phyloP scores from a whole-genome alignment of 1,140 invertebrate genomes.

The Procambarus virginalis region DNA sequence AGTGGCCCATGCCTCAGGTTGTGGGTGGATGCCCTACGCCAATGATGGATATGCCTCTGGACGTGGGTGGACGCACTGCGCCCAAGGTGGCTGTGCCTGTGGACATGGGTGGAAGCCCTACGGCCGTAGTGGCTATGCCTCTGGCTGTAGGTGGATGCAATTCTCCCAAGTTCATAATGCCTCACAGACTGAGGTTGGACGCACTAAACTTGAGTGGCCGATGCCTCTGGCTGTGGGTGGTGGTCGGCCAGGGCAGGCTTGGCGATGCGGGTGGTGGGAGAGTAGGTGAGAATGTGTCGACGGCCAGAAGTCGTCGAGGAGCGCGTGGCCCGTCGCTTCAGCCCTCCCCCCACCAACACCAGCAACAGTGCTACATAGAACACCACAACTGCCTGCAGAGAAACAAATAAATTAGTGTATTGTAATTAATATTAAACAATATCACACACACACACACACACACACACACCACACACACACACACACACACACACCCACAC shows the following conservation, averaged over 20 bases:
- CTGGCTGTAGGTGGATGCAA: neutral
- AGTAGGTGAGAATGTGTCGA: slow-evolving; percentile 53
- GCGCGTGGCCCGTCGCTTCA: slow-evolving; percentile 1
- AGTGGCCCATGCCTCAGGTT: no score
- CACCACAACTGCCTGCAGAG: slow-evolving; percentile 47
- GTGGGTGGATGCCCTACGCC: no score
- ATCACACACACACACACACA: no score
- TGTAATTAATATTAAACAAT: no score
- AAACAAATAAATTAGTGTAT: neutral
- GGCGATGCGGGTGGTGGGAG: slow-evolving; percentile 27
- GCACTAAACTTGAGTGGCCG: slow-evolving; percentile 37
- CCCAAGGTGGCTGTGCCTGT: no score
- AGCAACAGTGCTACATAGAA: slow-evolving; percentile 59
- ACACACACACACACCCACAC: no score
- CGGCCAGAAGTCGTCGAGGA: slow-evolving; percentile 29
- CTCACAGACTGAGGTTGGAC: neutral
- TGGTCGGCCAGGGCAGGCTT: slow-evolving; percentile 50
- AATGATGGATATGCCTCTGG: no score
- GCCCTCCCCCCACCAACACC: slow-evolving; percentile 47
- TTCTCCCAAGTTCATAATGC: neutral
- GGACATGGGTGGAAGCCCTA: neutral
- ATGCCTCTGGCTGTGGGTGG: slow-evolving; percentile 47
- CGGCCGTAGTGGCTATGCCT: neutral
- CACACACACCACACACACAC: no score
- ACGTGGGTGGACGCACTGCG: no score